Base-by-base conservation (phyloP, 53 echinoderm and acorn worm genomes). In the Arbacia lixula region DNA sequence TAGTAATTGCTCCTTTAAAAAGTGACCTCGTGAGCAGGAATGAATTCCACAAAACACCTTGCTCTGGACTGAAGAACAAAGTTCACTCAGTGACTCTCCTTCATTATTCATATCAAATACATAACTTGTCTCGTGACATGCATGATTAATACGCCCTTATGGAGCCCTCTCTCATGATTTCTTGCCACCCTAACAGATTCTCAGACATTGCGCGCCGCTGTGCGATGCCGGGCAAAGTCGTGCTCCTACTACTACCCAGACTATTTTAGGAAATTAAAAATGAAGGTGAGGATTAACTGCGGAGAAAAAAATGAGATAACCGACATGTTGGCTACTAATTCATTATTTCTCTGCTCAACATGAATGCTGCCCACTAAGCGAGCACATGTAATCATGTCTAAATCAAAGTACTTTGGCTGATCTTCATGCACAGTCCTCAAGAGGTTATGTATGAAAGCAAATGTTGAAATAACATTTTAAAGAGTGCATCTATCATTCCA, bases 181-280 rank as follows among this genome's bases (percentile, higher is more conserved):
- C 37, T 5, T 43, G 42, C 69, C 43, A 69, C 43, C 43, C 40
- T 42, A 69, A 69, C 38, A 42, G 43, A 43, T 26, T 43, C 43
- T 27, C 69, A 69, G 20, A 63, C 67, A 37, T 39, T 63, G 31
- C 0, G 14, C 49, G 14, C 14, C 14, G 9, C 11, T 66, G 35
- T 38, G 38, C 66, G 38, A n/a, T 36, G 39, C 37, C 9, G 20
- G 14, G 14, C 20, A 22, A 66, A 66, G 66, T 38, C 6, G 6
- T 38, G 38, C 66, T 37, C 66, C 66, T 38, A 66, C 66, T 26
- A 49, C 66, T 26, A 49, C 21, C 43, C 49, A 41, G 22, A 9
- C 53, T 38, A 77, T 57, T 77, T 58, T 34, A 39, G 78, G 78
- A 77, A 77, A 60, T 77, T 77, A 34, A 29, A 76, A 56, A 27